Conservation (phyloP, 2,888 invertebrate genomes). For the Pasiphila rectangulata region DNA sequence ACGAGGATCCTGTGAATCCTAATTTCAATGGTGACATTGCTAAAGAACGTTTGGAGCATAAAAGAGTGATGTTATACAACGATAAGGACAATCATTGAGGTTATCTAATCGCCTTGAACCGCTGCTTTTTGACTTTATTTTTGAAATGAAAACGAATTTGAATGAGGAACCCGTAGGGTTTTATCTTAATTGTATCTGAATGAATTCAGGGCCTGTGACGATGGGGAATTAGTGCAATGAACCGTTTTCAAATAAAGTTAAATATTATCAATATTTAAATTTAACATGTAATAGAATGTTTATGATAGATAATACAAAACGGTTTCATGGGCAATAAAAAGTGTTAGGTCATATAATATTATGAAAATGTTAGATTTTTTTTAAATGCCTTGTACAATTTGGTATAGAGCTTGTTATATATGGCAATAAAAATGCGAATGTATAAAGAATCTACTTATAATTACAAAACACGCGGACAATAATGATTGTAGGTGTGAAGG, state of each 20-base stretch:
- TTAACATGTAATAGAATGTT: no score
- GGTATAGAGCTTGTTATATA: background rate
- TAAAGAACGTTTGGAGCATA: conserved; percentile 49
- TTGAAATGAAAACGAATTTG: conserved; percentile 57
- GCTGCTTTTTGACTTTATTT: conserved; percentile 59
- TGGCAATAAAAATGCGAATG: background rate
- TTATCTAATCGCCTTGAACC: conserved; percentile 72
- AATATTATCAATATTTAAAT: no score
- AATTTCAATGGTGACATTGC: conserved; percentile 53
- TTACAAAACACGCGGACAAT: conserved; percentile 1
- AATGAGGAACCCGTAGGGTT: conserved; percentile 52
- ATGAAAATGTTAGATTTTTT: no score
- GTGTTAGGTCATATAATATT: no score
- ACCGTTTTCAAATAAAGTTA: background rate
- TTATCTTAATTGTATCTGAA: conserved; percentile 48
- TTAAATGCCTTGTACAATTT: no score
- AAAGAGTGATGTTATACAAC: conserved; percentile 50
- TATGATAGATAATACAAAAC: no score
- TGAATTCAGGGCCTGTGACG: conserved; percentile 22
- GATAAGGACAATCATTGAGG: conserved; percentile 72
- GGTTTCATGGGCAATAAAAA: no score
- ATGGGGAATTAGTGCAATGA: background rate
- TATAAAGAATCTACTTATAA: background rate
- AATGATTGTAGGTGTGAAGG: conserved; percentile 5
- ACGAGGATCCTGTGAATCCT: conserved; percentile 34